phyloP scores from a whole-genome alignment of 1,140 invertebrate genomes.

The Drosophila guanche region DNA sequence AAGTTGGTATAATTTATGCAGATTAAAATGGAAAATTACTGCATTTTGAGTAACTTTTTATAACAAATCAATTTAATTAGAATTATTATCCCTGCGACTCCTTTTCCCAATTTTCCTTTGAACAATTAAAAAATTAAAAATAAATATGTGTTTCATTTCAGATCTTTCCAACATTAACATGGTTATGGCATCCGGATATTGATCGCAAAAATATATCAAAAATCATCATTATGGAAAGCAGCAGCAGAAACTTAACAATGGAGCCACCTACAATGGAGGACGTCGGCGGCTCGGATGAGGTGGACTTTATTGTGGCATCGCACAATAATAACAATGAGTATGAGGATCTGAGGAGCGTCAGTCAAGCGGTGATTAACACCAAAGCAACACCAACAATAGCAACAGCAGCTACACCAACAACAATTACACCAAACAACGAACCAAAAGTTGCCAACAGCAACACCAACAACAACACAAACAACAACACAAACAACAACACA shows the following conservation, averaged over 20 bases:
- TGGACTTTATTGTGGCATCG: constrained; percentile 55
- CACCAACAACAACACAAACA: constrained; percentile 33
- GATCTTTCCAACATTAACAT: constrained; percentile 40
- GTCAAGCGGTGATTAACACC: constrained; percentile 53
- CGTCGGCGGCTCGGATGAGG: constrained; percentile 55
- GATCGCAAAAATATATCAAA: constrained; percentile 14
- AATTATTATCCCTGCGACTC: no score
- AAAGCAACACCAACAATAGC: constrained; percentile 41
- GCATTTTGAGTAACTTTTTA: no score
- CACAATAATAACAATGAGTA: constrained; percentile 75
- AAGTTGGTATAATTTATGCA: no score
- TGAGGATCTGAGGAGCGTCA: constrained; percentile 53
- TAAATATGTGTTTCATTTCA: constrained; percentile 14
- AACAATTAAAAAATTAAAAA: constrained; percentile 4
- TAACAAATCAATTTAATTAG: no score
- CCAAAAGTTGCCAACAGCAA: constrained; percentile 45
- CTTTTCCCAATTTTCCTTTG: background rate
- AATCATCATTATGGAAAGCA: constrained; percentile 43
- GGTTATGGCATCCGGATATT: constrained; percentile 38
- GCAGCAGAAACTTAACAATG: constrained; percentile 30
- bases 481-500: constrained; percentile 50
- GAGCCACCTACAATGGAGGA: constrained; percentile 7
- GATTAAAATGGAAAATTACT: no score
- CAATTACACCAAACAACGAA: constrained; percentile 73
- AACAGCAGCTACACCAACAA: constrained; percentile 34